A percentile compares a stretch with the other conserved stretches of the same genome.
phyloP scores from a whole-genome alignment of 2,113 vertebrate species.

The Lepus europaeus region DNA sequence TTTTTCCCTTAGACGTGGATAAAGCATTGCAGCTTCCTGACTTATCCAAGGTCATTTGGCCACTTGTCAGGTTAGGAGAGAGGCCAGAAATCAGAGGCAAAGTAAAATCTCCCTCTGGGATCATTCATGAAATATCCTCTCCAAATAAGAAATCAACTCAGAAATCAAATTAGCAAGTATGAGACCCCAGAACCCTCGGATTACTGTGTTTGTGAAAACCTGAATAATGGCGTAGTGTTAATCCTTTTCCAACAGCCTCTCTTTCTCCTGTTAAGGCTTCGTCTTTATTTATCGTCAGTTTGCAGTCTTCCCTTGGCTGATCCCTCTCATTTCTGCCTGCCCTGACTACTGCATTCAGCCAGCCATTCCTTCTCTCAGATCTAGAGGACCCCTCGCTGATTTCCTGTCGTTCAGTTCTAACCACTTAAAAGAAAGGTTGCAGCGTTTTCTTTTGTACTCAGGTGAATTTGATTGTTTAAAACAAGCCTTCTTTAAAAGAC shows the following conservation, averaged over 20 bases:
- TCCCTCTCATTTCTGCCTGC: conserved; percentile 58
- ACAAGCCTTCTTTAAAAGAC: conserved; percentile 77
- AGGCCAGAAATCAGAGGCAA: background rate
- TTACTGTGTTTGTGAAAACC: background rate
- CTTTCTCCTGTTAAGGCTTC: conserved; percentile 22
- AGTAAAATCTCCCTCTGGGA: background rate
- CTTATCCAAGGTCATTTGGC: background rate
- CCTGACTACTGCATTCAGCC: conserved; percentile 61
- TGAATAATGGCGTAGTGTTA: background rate
- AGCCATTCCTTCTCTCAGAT: conserved; percentile 62
- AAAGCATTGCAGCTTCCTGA: background rate
- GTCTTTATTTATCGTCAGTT: conserved; percentile 63
- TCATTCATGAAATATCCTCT: background rate
- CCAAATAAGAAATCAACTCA: background rate
- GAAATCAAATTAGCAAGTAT: conserved; percentile 50
- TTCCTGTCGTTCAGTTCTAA: conserved; percentile 69
- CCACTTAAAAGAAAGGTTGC: conserved; percentile 73
- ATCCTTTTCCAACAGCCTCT: background rate
- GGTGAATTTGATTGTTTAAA: conserved; percentile 80
- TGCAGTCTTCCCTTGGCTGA: conserved; percentile 37
- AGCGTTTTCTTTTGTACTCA: conserved; percentile 73
- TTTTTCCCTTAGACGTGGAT: background rate
- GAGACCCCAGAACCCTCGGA: background rate
- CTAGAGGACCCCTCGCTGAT: conserved; percentile 58
- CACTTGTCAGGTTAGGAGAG: background rate